Base-by-base conservation (phyloP, 1,140 invertebrate species). In the Halictus rubicundus region DNA sequence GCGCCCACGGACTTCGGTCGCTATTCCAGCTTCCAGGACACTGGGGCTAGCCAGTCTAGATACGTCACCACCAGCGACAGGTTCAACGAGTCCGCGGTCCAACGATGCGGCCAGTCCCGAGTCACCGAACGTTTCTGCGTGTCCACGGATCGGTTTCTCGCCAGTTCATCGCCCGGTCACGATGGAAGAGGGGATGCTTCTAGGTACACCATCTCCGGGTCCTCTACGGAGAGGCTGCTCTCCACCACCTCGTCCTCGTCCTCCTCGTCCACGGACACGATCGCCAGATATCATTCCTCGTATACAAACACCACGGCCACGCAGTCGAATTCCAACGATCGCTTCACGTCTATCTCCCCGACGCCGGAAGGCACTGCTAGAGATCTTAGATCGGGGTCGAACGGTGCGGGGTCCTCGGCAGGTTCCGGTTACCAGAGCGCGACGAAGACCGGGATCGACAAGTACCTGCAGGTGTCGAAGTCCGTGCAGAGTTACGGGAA, bases 181-280 rank as follows among this genome's bases (percentile, higher is more conserved):
- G 90, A 91, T n/a, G 73, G 59, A 9, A 84, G 84, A 42, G 27
- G 16, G 54, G 89, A 88, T 39, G 49, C 68, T 70, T 83, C 65
- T 32, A 69, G 82, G 1, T 84, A 86, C 64, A 66, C 79, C 84
- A 64, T 89, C 27, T 80, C 89, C 7, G 86, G 83, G 16, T 89
- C 91, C 4, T 90, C 92, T 19, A 92, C 90, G 16, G 92, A 93
- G 57, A 86, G 92, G 54, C 71, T 93, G 14, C 71, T 92, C 63
- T 89, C 89, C 23, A 78, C 81, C 54, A 87, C 85, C 2, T 92
- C 91, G 7, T 92, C 90, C 46, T 94, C 94, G 80, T 94, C 94
- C 66, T 93, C 94, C 63, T 94, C 94, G 63, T 93, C 93, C 78
- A 92, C 93, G 75, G 94, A 94, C 79, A 92, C 94, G 73, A 90